Conservation (phyloP, 2,888 invertebrate genomes). For the Apodemia duryi region DNA sequence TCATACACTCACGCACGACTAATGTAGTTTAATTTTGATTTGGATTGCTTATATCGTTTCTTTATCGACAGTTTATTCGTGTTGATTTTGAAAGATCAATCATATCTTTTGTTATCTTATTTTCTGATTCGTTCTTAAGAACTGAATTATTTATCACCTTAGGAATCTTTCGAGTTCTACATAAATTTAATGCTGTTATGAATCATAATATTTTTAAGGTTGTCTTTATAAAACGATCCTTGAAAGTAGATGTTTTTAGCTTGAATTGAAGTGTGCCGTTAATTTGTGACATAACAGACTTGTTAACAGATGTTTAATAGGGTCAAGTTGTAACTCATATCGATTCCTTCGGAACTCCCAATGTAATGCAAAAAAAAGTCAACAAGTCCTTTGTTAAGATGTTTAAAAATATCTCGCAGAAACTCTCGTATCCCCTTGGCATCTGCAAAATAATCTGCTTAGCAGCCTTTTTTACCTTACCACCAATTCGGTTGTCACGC, state of each 20-base stretch:
- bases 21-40: slow-evolving; percentile 12
- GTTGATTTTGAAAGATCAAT: slow-evolving; percentile 6
- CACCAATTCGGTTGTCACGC: too few relatives aligned
- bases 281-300: too few relatives aligned
- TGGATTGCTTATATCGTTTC: slow-evolving; percentile 8
- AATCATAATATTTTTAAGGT: neutral
- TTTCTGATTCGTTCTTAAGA: neutral
- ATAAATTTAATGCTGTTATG: neutral
- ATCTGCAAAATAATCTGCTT: too few relatives aligned
- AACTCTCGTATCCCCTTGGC: too few relatives aligned
- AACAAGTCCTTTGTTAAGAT: too few relatives aligned
- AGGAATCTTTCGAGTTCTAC: neutral
- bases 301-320: too few relatives aligned
- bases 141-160: neutral
- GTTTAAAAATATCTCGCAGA: too few relatives aligned
- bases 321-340: too few relatives aligned
- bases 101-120: slow-evolving; percentile 9
- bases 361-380: too few relatives aligned
- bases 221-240: neutral
- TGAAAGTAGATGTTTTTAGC: neutral
- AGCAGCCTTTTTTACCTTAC: too few relatives aligned
- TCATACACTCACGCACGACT: slow-evolving; percentile 21
- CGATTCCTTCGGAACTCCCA: too few relatives aligned
- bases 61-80: slow-evolving; percentile 6
- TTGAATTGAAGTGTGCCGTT: neutral